Evolutionary conservation across 2,797 vertebrate genomes (phyloP).

Genomic region (Aphelocoma californica): DNA sequence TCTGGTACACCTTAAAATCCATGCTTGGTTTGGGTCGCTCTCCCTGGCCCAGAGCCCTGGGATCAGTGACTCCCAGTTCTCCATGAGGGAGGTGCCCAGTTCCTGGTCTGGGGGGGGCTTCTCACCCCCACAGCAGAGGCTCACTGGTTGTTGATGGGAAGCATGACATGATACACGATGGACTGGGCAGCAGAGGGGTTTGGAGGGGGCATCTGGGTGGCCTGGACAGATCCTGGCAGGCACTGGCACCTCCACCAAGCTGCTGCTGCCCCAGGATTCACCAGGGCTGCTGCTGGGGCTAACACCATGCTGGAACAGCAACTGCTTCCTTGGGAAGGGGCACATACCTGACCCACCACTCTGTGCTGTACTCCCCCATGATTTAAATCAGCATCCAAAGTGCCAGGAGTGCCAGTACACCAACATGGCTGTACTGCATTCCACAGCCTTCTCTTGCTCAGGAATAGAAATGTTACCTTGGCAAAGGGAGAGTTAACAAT

Average conservation of each 20-base stretch:
- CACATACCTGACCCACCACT: fast-evolving
- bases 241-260: neutral
- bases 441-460: neutral
- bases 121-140: neutral
- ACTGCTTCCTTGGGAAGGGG: neutral
- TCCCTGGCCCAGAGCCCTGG: neutral
- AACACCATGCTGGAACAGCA: neutral
- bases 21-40: neutral
- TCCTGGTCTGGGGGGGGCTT: neutral
- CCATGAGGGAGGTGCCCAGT: fast-evolving
- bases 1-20: neutral
- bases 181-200: neutral
- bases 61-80: neutral
- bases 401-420: neutral
- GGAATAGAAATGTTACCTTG: neutral
- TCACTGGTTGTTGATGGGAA: neutral
- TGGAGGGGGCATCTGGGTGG: neutral
- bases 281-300: neutral
- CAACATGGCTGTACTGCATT: fast-evolving
- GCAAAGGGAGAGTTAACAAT: constrained; percentile 31
- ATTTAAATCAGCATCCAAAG: neutral
- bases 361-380: fast-evolving
- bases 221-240: neutral
- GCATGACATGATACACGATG: fast-evolving
- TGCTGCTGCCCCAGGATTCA: neutral